Conservation (phyloP, 2,888 invertebrate species). For the Tetragnatha montana region DNA sequence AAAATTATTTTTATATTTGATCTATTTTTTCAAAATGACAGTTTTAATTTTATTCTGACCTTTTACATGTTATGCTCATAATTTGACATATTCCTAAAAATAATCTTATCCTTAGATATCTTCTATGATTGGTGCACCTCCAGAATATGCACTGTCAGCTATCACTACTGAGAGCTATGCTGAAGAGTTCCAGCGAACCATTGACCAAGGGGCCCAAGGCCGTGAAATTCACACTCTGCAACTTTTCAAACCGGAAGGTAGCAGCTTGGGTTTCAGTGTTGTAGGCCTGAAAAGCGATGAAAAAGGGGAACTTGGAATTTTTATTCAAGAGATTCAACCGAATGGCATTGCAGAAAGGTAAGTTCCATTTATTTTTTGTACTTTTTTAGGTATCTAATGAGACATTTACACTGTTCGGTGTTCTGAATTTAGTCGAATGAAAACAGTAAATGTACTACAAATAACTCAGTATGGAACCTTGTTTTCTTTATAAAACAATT, state of each 20-base stretch:
- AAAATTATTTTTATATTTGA: too few species aligned
- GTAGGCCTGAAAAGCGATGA: slow-evolving; percentile 81
- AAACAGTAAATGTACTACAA: background rate
- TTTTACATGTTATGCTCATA: too few species aligned
- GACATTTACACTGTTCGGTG: background rate
- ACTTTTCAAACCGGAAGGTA: slow-evolving; percentile 81
- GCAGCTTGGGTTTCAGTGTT: slow-evolving; percentile 84
- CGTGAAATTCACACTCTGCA: slow-evolving; percentile 80
- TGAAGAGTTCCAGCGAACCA: slow-evolving; percentile 79
- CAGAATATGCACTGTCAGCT: slow-evolving; percentile 71
- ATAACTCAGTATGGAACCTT: too few species aligned
- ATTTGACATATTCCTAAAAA: background rate
- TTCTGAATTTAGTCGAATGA: background rate
- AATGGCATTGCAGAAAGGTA: slow-evolving; percentile 82
- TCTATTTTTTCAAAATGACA: too few species aligned
- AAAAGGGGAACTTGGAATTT: slow-evolving; percentile 82
- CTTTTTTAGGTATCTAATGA: too few species aligned
- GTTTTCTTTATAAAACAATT: too few species aligned
- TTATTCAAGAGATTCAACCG: slow-evolving; percentile 82
- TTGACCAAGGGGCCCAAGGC: slow-evolving; percentile 80
- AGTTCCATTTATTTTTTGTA: slow-evolving; percentile 73
- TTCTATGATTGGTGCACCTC: slow-evolving; percentile 62
- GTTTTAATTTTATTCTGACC: too few species aligned
- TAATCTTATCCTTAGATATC: slow-evolving; percentile 42
- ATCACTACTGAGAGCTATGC: slow-evolving; percentile 77